Base-by-base conservation (phyloP, 2,797 vertebrate genomes). In the Peromyscus nudipes region DNA sequence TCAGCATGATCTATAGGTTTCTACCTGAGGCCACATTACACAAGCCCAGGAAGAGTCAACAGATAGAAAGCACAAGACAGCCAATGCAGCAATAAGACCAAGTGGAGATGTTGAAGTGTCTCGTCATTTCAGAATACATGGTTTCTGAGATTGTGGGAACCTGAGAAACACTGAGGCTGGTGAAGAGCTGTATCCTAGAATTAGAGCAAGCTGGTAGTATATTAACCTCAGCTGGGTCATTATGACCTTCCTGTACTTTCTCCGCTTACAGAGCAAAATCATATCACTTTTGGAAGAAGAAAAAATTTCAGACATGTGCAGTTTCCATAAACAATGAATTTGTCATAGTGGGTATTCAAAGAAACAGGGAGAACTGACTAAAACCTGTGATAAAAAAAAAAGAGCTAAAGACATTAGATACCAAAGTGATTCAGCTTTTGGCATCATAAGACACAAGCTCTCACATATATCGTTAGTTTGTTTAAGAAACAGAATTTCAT, bases 401-500 rank as follows among this genome's bases (percentile, higher is more conserved):
- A 55, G 9, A 46, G 31, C 16, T 7, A 31, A 92, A 81, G 89
- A 40, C 62, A 81, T 85, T 80, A 88, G 37, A 67, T 62, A 12
- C 43, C 69, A 73, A 95, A 31, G 17, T 92, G 73, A 95, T 69
- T 80, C 13, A 76, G 14, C 86, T 76, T 17, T 37, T 69, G 5
- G 16, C 29, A 21, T 29, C 84, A n/a, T 14, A 62, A 88, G 6
- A 46, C 25, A 43, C 16, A 60, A 40, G 52, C 21, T 84, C 96
- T 77, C 46, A 46, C 37, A 34, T 60, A 77, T 40, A 81, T 60
- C 64, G 34, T 13, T 65, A 77, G 71, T 75, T 52, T 80, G 14
- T 89, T 93, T 27, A 93, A 95, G 65, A 92, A 82, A 69, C 29
- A 87, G 4, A 82, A 93, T 86, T 91, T 95, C 60, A 80, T 23